Evolutionary conservation across 2,113 vertebrate genomes (phyloP).

Genomic region (Sphyrna mokarran): DNA sequence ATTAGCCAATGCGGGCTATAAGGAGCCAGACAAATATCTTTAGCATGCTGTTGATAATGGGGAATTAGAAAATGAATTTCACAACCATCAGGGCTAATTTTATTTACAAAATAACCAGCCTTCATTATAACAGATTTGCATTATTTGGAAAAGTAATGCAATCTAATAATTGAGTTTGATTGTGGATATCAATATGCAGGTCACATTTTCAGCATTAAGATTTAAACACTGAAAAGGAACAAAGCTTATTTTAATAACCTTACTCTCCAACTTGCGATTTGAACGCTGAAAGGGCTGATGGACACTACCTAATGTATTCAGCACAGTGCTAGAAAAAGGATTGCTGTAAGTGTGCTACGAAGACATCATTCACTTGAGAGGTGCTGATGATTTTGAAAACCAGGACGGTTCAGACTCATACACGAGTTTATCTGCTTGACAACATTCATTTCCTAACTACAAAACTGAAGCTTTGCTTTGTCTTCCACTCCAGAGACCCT

Average conservation of each 20-base stretch:
- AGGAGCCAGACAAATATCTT: background rate
- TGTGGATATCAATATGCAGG: slow-evolving; percentile 6
- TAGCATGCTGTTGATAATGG: background rate
- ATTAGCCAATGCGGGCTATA: background rate
- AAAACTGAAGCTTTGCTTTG: background rate
- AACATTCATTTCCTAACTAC: background rate
- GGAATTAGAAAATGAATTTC: slow-evolving; percentile 25
- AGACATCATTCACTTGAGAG: background rate
- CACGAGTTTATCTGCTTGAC: background rate
- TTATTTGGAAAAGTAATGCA: slow-evolving; percentile 11
- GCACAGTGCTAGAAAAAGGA: background rate
- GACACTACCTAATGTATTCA: background rate
- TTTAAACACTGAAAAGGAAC: background rate
- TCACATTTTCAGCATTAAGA: slow-evolving; percentile 12
- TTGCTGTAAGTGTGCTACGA: background rate
- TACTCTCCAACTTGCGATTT: background rate
- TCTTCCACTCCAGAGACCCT: background rate
- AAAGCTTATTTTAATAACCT: background rate
- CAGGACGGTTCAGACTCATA: background rate
- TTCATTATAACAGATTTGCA: slow-evolving; percentile 8
- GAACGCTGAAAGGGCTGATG: background rate
- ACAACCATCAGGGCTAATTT: background rate
- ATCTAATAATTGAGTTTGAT: slow-evolving; percentile 18
- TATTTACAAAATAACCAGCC: background rate
- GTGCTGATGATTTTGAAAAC: background rate